These are phyloP conservation scores for Agrochola macilenta DNA, from an alignment of 2,888 invertebrate species.

Conservation along the genomic window DNA sequence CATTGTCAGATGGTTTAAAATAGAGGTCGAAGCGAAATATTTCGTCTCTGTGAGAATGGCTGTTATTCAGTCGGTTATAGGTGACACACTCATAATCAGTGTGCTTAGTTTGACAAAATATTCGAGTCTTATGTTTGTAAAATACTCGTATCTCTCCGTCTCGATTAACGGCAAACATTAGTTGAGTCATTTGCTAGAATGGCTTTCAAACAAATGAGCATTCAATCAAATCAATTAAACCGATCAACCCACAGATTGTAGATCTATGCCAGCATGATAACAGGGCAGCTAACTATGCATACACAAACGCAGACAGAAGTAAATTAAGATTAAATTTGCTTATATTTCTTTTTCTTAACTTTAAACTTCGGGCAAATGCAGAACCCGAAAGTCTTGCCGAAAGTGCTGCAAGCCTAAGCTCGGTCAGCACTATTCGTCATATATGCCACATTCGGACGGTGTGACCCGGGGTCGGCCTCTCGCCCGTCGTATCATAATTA, in stretches of 20 bases:
- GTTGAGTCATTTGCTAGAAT: neutral
- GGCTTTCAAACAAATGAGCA: conserved; percentile 5
- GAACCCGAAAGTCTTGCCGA: conserved; percentile 38
- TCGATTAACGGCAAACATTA: neutral
- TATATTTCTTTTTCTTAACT: neutral
- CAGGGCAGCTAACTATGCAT: neutral
- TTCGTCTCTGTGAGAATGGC: conserved; percentile 4
- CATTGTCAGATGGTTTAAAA: neutral
- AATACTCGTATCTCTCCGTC: neutral
- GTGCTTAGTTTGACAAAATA: neutral
- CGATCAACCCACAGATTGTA: neutral
- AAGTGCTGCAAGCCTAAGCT: conserved; percentile 8
- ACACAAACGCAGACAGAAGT: neutral
- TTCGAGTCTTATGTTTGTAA: neutral
- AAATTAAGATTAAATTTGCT: neutral
- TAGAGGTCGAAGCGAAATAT: conserved; percentile 29
- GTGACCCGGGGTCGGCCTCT: conserved; percentile 88
- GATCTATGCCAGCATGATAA: conserved; percentile 6
- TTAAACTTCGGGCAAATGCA: neutral
- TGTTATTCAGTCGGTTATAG: no score
- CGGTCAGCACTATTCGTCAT: conserved; percentile 72
- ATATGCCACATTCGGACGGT: conserved; percentile 81
- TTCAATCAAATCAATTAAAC: conserved; percentile 17
- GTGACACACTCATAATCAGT: neutral
- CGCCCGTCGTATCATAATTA: conserved; percentile 89